phyloP scores from a whole-genome alignment of 37 sponge, comb jelly and placozoan genomes.

The Oopsacas minuta region DNA sequence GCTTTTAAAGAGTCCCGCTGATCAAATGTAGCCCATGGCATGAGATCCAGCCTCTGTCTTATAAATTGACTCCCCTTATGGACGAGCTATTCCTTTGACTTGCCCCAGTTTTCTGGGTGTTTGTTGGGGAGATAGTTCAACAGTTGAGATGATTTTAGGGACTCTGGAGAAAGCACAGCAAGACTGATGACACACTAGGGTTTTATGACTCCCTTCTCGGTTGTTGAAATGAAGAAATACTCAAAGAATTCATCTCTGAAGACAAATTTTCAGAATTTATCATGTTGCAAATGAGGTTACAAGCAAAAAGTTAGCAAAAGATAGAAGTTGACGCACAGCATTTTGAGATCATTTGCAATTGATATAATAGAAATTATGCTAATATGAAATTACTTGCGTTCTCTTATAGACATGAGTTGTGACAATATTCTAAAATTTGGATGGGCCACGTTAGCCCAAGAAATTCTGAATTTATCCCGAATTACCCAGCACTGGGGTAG shows the following conservation, averaged over 20 bases:
- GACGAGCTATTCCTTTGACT: not conserved
- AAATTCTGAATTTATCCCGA: not conserved
- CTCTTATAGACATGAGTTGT: not conserved
- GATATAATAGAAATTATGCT: not conserved
- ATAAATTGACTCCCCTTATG: not conserved
- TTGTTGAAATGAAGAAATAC: not conserved
- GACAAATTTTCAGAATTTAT: not conserved
- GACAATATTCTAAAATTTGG: not conserved
- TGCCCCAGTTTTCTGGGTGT: not conserved
- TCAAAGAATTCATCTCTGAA: not conserved
- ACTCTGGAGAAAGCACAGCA: not conserved
- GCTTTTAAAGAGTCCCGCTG: not conserved
- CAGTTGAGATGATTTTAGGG: not conserved
- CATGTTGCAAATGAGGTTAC: not conserved
- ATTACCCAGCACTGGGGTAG: too few relatives aligned
- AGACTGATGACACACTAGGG: not conserved
- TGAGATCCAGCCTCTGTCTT: not conserved
- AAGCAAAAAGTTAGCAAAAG: not conserved
- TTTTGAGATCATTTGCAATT: too few relatives aligned
- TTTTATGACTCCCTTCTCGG: too few relatives aligned
- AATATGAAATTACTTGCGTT: not conserved
- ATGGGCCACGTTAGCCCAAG: not conserved
- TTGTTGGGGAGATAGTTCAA: not conserved
- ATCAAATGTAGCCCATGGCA: not conserved
- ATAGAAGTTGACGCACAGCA: not conserved